Conservation (phyloP, 2,113 vertebrate genomes). For the Burhinus oedicnemus region DNA sequence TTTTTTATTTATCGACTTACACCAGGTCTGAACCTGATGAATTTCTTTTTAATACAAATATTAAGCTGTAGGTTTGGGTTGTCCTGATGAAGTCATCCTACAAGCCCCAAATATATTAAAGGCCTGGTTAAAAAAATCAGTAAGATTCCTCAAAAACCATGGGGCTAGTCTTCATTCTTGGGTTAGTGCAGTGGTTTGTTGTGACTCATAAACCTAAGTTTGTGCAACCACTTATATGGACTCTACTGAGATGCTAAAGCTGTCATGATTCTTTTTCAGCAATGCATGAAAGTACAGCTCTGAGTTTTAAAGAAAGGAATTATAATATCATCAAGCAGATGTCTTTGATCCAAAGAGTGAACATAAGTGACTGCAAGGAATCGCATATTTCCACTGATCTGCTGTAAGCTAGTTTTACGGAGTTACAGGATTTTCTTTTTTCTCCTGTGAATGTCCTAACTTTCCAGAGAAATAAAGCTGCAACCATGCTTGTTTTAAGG, state of each 20-base stretch:
- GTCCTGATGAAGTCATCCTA: background rate
- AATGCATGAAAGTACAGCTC: background rate
- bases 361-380: background rate
- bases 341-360: background rate
- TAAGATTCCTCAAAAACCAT: background rate
- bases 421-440: background rate
- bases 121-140: background rate
- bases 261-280: background rate
- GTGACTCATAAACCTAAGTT: background rate
- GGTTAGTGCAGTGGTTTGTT: background rate
- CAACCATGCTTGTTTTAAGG: background rate
- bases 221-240: background rate
- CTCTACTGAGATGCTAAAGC: background rate
- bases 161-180: background rate
- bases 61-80: background rate
- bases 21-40: background rate
- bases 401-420: background rate
- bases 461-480: background rate
- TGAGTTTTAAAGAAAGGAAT: background rate
- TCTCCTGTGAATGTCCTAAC: background rate
- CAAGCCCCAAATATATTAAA: background rate
- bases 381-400: background rate
- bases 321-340: background rate
- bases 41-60: background rate
- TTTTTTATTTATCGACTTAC: background rate